Conservation (phyloP, 1,140 invertebrate species). For the Heterodera schachtii region DNA sequence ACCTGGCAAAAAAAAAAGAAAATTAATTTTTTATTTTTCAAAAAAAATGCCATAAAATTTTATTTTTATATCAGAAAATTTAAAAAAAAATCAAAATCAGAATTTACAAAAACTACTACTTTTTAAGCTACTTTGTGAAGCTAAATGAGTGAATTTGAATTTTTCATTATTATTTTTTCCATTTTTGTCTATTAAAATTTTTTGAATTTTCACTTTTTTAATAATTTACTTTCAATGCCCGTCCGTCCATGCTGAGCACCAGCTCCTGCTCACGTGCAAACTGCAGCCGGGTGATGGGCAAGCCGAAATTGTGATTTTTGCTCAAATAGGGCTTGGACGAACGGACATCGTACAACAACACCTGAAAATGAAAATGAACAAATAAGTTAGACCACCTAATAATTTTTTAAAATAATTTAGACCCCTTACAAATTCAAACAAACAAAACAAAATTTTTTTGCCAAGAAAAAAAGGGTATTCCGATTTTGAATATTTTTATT, state of each 20-base stretch:
- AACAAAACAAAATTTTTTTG: neutral
- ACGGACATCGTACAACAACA: constrained; percentile 90
- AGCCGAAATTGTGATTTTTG: constrained; percentile 92
- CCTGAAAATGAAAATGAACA: constrained; percentile 58
- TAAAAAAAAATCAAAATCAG: no score
- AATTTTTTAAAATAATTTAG: no score
- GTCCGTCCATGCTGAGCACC: constrained; percentile 87
- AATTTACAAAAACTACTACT: no score
- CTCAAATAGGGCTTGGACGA: constrained; percentile 82
- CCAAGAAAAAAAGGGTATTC: no score
- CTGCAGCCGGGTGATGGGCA: constrained; percentile 85
- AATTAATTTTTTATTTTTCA: no score
- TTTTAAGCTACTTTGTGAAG: no score
- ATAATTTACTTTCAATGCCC: constrained; percentile 75
- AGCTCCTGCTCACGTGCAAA: constrained; percentile 77
- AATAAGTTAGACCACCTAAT: neutral
- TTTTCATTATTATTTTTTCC: no score
- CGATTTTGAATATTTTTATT: no score
- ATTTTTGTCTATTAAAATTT: no score
- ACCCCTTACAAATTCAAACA: no score
- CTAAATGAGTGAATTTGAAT: neutral
- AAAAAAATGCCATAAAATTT: no score
- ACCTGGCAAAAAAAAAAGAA: constrained; percentile 68
- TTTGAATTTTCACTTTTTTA: neutral
- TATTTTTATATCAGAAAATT: no score